Conservation (phyloP, 2,113 vertebrate species). For the Pachyramphus minor region DNA sequence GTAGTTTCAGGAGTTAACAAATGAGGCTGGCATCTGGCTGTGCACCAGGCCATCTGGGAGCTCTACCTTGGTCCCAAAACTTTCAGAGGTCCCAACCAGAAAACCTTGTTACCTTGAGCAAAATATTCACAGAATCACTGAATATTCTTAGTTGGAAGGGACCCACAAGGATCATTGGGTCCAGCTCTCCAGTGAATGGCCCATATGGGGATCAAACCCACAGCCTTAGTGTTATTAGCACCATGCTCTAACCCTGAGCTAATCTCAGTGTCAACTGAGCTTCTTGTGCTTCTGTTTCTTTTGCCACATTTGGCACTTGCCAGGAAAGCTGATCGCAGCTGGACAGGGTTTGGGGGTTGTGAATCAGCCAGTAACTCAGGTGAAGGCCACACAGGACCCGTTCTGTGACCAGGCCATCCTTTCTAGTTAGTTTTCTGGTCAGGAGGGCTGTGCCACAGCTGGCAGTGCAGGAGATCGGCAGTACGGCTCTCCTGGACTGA, state of each 20-base stretch:
- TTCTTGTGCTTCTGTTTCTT: not conserved
- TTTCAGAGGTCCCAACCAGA: not conserved
- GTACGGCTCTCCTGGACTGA: not conserved
- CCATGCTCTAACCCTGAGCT: not conserved
- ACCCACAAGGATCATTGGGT: not conserved
- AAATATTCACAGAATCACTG: not conserved
- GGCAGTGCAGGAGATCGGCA: not conserved
- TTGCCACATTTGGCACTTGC: fast-evolving
- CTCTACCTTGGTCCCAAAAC: not conserved
- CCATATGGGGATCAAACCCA: not conserved
- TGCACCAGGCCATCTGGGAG: not conserved
- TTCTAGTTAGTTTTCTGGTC: not conserved
- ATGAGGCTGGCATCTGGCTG: not conserved
- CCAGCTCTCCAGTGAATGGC: not conserved
- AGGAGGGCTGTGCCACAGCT: not conserved
- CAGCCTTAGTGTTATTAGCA: not conserved
- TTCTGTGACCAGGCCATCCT: not conserved
- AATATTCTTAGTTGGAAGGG: not conserved
- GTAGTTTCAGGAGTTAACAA: not conserved
- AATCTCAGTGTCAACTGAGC: not conserved
- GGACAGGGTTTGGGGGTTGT: not conserved
- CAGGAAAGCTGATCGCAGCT: not conserved
- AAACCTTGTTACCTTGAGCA: not conserved
- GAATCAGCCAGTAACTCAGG: not conserved
- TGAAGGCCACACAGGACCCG: not conserved